Conservation (phyloP, 1,140 invertebrate species). For the Tetraneura akinire region DNA sequence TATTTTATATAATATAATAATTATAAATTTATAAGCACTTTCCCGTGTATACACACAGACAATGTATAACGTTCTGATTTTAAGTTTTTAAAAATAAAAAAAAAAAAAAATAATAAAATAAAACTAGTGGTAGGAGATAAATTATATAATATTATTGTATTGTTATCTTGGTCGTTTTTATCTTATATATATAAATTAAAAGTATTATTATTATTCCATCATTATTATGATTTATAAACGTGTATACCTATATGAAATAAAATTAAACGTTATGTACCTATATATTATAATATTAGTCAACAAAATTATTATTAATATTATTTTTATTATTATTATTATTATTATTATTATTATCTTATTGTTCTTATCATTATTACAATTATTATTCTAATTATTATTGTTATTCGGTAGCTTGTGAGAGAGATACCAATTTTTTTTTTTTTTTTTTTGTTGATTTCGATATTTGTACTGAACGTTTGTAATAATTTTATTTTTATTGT, state of each 20-base stretch:
- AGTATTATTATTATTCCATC: too few species aligned
- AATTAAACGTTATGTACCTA: not conserved
- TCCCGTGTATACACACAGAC: too few species aligned
- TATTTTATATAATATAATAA: not conserved
- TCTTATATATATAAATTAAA: too few species aligned
- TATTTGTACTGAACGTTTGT: not conserved
- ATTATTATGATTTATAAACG: too few species aligned
- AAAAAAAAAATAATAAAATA: too few species aligned
- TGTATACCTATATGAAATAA: too few species aligned
- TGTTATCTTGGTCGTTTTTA: too few species aligned
- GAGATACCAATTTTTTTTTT: not conserved
- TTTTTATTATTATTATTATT: constrained; percentile 9
- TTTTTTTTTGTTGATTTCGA: not conserved
- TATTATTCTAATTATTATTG: not conserved
- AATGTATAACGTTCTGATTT: too few species aligned
- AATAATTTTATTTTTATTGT: constrained; percentile 24
- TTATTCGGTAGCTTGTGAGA: not conserved
- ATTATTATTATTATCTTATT: not conserved
- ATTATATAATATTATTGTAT: too few species aligned
- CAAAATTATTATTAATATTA: constrained; percentile 1
- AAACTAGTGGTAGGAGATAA: too few species aligned
- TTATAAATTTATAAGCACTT: not conserved
- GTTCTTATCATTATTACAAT: not conserved
- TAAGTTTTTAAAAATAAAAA: too few species aligned
- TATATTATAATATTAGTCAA: not conserved